These are phyloP conservation scores for Schizaphis graminum DNA, from an alignment of 2,888 invertebrate genomes.

Conservation along the genomic window DNA sequence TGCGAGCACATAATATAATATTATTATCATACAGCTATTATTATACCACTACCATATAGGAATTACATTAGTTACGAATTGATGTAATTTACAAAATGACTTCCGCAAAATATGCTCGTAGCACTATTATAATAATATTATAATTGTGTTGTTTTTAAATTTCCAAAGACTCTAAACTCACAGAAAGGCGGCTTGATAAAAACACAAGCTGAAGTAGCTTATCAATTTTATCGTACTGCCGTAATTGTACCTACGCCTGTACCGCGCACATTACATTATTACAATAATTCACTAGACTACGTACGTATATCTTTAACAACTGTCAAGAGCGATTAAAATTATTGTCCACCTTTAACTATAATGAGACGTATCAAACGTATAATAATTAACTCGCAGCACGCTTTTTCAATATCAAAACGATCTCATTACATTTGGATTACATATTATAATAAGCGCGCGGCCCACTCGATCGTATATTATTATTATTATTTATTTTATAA, in stretches of 20 bases:
- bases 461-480: not conserved
- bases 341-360: not conserved
- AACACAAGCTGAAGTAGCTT: not conserved
- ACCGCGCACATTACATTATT: not conserved
- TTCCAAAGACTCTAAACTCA: not conserved
- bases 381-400: not conserved
- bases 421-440: not conserved
- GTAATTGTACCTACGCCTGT: not conserved
- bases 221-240: not conserved
- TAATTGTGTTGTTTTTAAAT: not conserved
- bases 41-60: too few relatives aligned
- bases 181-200: not conserved
- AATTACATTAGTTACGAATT: not conserved
- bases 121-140: not conserved
- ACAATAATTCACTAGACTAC: not conserved
- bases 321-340: not conserved
- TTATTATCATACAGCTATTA: too few relatives aligned
- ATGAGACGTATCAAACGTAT: not conserved
- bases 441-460: not conserved
- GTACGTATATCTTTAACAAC: not conserved
- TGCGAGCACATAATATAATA: not conserved
- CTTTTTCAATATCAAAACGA: not conserved
- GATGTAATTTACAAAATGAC: not conserved
- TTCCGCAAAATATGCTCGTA: not conserved
- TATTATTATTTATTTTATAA: not conserved